Base-by-base conservation (phyloP, 2,113 vertebrate genomes). In the Solea solea region DNA sequence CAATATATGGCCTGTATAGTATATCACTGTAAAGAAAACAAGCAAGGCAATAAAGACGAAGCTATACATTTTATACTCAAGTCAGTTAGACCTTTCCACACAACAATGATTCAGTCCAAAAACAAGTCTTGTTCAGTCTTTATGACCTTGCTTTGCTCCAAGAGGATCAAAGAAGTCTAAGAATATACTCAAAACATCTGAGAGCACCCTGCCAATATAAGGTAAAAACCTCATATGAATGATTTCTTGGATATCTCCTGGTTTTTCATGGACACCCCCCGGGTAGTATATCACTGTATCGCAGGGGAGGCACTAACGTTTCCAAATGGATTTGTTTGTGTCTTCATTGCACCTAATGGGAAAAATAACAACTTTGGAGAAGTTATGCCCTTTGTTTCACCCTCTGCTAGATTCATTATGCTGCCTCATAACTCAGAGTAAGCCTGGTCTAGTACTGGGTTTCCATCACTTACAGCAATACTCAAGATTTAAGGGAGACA, bases 381-480 rank as follows among this genome's bases (percentile, higher is more conserved):
- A 84, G 78, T 83, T 72, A 52, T 85, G 83, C 69, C 83, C 89
- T 89, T 83, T 80, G 72, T 85, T 86, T 88, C 80, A 86, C 73
- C 89, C 80, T 80, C 75, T 87, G 84, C 59, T 73, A 74, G 55
- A 85, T 70, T 80, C 80, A 89, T 84, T 78, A 84, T 69, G 59
- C 44, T 0, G 34, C 50, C 25, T 44, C 34, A 54, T 70, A 82
- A 83, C 49, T 86, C 62, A 59, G 34, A 78, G 66, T 27, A 61
- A 69, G 48, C 65, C 69, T 51, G 58, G 64, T 66, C 62, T 39
- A 59, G 63, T 28, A 34, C 45, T 60, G 64, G 42, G 71, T 85
- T 77, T 80, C 81, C 64, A 79, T 78, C 67, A 72, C 48, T 74
- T 57, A 15, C 0, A 79, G 83, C 74, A 76, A 65, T 34, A 60